Base-by-base conservation (phyloP, 2,113 vertebrate genomes). In the Heteronetta atricapilla region DNA sequence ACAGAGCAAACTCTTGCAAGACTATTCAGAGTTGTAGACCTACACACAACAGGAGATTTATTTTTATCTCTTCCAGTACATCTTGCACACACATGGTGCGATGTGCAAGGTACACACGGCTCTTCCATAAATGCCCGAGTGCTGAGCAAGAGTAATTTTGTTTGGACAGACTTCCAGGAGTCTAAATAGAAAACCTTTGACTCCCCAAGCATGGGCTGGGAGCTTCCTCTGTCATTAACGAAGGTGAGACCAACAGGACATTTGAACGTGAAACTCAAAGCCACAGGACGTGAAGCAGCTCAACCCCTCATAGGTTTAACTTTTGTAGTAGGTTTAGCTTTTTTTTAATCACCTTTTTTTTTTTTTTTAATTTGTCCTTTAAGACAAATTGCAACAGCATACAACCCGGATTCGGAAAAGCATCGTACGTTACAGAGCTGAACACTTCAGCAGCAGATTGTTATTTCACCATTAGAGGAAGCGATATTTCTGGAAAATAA, bases 21-120 rank as follows among this genome's bases (percentile, higher is more conserved):
- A 40, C 60, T 11, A n/a, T 34, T 22, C 50, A 8, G 14, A 34
- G 46, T 13, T 68, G 53, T 46, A 33, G 16, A 16, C 6, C 29
- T 16, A 21, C 55, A 16, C 19, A 11, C 19, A 18, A 31, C n/a
- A 10, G 14, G 22, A 53, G 33, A n/a, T 22, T 13, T 28, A 22
- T 36, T 59, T 52, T 40, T 13, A 22, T 42, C 28, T 52, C 62
- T 3, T 11, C 0, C 1, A 36, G 13, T 2, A 5, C 17, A 6
- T 8, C 36, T 38, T 26, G 3, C 15, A 13, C 4, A 6, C 1
- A 1, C 18, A 33, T 18, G 10, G n/a, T 4, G 42, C 2, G 3
- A 22, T 1, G 3, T 2, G 1, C 4, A 28, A 58, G 26, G 20
- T 13, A 3, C 3, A 5, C 1, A 3, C 4, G 48, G 64, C 9